Conservation (phyloP, 2,888 invertebrate species). For the Megaustenia siamemsis region DNA sequence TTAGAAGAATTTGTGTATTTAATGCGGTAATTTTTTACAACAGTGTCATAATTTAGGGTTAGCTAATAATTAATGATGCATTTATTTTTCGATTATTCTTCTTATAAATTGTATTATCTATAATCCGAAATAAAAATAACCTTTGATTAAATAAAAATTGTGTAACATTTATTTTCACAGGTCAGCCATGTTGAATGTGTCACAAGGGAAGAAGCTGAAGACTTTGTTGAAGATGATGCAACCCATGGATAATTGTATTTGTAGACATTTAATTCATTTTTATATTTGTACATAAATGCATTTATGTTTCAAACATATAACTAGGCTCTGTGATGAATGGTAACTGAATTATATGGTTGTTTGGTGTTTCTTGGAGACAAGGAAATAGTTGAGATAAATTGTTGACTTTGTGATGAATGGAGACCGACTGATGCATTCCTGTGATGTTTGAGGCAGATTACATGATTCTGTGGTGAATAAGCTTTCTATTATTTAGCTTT, state of each 20-base stretch:
- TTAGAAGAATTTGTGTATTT: no score
- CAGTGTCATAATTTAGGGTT: no score
- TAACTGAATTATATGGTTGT: not conserved
- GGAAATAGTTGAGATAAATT: not conserved
- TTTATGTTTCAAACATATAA: not conserved
- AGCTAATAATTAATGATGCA: no score
- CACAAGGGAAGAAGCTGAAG: slow-evolving; percentile 94
- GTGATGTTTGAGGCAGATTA: not conserved
- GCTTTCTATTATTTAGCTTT: no score
- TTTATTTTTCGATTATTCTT: no score
- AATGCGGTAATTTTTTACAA: no score
- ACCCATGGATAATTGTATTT: slow-evolving; percentile 67
- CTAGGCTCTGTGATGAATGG: slow-evolving; percentile 4
- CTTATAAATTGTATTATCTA: no score
- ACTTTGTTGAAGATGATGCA: slow-evolving; percentile 97
- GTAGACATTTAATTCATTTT: not conserved
- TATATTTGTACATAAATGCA: slow-evolving; percentile 10
- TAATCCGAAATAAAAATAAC: no score
- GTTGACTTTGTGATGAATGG: not conserved
- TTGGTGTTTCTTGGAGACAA: not conserved
- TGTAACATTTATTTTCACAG: no score
- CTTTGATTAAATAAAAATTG: no score
- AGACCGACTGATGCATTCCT: not conserved
- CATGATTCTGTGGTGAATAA: not conserved
- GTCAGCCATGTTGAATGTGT: slow-evolving; percentile 96